Conservation (phyloP, 1,140 invertebrate genomes). For the Sogatella furcifera region DNA sequence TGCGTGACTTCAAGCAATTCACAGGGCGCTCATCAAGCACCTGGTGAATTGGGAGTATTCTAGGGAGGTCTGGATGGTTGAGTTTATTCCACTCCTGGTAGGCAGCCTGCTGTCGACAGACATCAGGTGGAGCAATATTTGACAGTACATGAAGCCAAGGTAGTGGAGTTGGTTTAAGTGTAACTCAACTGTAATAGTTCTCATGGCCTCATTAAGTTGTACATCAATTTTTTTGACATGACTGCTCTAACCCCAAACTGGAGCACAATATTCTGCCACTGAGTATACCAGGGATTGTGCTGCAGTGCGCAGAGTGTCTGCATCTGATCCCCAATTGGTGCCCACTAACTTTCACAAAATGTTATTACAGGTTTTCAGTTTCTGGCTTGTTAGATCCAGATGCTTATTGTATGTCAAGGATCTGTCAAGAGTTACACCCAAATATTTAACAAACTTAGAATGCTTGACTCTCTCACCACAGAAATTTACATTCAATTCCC, state of each 20-base stretch:
- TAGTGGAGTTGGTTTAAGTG: constrained; percentile 10
- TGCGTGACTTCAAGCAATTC: too few relatives aligned
- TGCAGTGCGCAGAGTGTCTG: too few relatives aligned
- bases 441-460: constrained; percentile 8
- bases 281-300: too few relatives aligned
- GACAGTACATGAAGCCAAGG: too few relatives aligned
- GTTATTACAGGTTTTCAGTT: constrained; percentile 11
- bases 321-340: constrained; percentile 1
- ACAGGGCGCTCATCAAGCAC: too few relatives aligned
- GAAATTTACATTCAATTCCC: too few relatives aligned
- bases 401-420: too few relatives aligned
- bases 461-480: constrained; percentile 2
- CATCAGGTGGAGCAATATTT: too few relatives aligned
- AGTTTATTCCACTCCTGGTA: too few relatives aligned
- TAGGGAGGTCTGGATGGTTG: too few relatives aligned
- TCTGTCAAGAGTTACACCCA: constrained; percentile 12
- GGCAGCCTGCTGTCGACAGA: too few relatives aligned
- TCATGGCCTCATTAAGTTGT: neutral
- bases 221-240: neutral
- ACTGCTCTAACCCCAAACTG: neutral
- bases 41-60: too few relatives aligned
- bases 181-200: constrained; percentile 12
- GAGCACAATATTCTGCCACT: neutral
- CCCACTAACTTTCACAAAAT: constrained; percentile 7
- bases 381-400: neutral